Evolutionary conservation across 53 echinoderm and acorn worm genomes (phyloP).

Genomic region (Crossaster papposus): DNA sequence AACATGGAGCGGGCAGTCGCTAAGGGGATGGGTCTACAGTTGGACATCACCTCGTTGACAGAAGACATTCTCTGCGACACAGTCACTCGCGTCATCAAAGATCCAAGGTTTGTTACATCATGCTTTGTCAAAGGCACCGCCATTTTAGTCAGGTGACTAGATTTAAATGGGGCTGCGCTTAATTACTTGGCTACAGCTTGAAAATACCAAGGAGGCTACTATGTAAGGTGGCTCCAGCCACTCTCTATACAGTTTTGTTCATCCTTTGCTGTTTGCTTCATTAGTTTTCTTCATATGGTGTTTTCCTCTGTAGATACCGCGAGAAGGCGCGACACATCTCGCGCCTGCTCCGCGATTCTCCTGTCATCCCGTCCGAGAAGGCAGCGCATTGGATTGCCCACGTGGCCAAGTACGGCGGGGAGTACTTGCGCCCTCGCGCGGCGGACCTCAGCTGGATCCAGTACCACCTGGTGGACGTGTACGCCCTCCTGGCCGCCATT

Average conservation of each 20-base stretch:
- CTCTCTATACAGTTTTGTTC: no score
- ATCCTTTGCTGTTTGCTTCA: background rate
- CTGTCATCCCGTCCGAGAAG: conserved; percentile 32
- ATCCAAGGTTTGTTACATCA: background rate
- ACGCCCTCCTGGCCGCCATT: conserved; percentile 36
- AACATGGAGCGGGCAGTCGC: conserved; percentile 35
- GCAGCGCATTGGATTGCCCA: conserved; percentile 50
- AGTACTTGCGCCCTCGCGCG: conserved; percentile 28
- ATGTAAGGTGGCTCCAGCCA: no score
- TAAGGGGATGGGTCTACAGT: conserved; percentile 37
- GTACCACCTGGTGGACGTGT: conserved; percentile 34
- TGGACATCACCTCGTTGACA: conserved; percentile 40
- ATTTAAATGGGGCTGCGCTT: background rate
- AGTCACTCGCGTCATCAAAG: conserved; percentile 13
- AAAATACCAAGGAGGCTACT: no score
- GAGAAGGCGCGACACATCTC: conserved; percentile 24
- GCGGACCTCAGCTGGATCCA: conserved; percentile 39
- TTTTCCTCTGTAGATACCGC: conserved; percentile 20
- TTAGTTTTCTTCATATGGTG: background rate
- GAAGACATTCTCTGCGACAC: conserved; percentile 1
- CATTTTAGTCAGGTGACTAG: background rate
- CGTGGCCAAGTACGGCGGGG: conserved; percentile 34
- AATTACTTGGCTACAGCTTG: no score
- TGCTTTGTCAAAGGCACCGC: background rate
- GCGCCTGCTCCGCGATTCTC: conserved; percentile 21